These are phyloP conservation scores for Sula dactylatra DNA, from an alignment of 2,113 vertebrate genomes.

Conservation along the genomic window DNA sequence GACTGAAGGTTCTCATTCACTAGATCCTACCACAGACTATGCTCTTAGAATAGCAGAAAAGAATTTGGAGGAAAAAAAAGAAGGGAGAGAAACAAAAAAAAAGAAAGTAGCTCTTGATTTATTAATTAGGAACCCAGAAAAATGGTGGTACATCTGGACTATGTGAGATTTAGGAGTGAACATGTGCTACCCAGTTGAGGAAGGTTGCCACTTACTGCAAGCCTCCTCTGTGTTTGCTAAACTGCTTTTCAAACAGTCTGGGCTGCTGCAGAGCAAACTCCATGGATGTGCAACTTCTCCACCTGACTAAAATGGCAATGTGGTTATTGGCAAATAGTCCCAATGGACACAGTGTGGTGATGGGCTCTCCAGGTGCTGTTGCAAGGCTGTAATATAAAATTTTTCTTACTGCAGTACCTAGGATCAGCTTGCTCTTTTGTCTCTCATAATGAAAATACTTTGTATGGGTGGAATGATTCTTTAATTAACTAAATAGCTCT, in stretches of 20 bases:
- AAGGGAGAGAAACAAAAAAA: neutral
- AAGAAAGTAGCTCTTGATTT: neutral
- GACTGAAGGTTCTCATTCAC: neutral
- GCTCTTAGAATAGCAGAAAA: neutral
- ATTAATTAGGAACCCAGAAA: neutral
- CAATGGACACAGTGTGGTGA: neutral
- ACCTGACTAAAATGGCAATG: neutral
- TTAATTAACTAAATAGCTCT: constrained; percentile 32
- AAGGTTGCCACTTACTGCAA: neutral
- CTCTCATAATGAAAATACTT: neutral
- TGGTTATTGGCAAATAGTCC: neutral
- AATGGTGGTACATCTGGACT: neutral
- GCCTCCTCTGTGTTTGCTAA: neutral
- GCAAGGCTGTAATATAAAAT: neutral
- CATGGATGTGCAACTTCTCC: neutral
- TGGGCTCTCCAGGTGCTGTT: neutral
- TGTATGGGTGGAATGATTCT: neutral
- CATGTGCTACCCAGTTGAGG: neutral
- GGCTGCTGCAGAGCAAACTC: neutral
- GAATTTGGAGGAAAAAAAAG: neutral
- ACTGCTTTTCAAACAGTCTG: neutral
- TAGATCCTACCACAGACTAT: neutral
- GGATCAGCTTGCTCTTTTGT: neutral
- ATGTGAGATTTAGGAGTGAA: neutral
- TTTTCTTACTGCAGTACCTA: neutral